These are phyloP conservation scores for Drosophila greeni DNA, from an alignment of 2,888 invertebrate species.

Conservation along the genomic window DNA sequence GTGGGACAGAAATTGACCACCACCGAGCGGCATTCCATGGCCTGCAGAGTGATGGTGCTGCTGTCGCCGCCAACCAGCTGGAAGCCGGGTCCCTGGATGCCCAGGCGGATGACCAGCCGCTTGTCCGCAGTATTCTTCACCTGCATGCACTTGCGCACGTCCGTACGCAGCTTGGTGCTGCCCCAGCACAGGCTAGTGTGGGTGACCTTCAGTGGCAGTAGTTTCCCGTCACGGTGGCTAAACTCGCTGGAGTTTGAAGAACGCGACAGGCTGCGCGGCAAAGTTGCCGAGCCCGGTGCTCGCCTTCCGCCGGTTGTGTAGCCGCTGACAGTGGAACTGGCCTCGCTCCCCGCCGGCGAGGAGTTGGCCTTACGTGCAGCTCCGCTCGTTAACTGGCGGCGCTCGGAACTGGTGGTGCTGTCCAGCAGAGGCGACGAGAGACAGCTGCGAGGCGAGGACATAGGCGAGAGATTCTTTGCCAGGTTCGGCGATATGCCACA, in stretches of 20 bases:
- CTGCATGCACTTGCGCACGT: conserved; percentile 80
- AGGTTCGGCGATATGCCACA: conserved; percentile 68
- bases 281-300: conserved; percentile 16
- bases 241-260: conserved; percentile 77
- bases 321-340: conserved; percentile 47
- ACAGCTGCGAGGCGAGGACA: conserved; percentile 69
- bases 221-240: conserved; percentile 75
- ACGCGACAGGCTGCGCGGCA: conserved; percentile 74
- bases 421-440: conserved; percentile 69
- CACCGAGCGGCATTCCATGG: conserved; percentile 81
- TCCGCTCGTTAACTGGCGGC: conserved; percentile 49
- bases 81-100: conserved; percentile 80
- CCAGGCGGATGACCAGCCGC: conserved; percentile 81
- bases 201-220: conserved; percentile 81
- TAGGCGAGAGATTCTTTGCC: conserved; percentile 58
- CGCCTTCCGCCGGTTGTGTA: conserved; percentile 22
- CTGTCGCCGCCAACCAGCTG: conserved; percentile 77
- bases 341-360: conserved; percentile 70
- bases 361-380: conserved; percentile 51
- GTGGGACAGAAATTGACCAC: conserved; percentile 81
- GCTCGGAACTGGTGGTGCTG: conserved; percentile 71
- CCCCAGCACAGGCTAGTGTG: conserved; percentile 82
- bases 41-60: conserved; percentile 79
- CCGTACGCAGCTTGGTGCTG: conserved; percentile 81
- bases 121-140: conserved; percentile 81